Conservation (phyloP, 2,888 invertebrate genomes). For the Lepidocyrtoides sp. region DNA sequence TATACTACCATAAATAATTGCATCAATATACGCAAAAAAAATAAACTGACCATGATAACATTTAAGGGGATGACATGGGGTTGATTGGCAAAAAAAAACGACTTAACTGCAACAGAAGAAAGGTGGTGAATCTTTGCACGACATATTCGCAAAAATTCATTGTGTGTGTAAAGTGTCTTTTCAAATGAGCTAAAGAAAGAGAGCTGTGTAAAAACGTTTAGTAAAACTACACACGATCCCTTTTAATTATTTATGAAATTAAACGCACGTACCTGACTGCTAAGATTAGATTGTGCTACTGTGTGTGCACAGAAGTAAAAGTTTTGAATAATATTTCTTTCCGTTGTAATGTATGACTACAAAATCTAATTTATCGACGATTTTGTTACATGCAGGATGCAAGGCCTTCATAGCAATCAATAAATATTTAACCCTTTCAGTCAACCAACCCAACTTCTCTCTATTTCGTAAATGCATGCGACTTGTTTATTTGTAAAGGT, state of each 20-base stretch:
- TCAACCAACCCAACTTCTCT: neutral
- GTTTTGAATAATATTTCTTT: neutral
- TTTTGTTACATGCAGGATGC: neutral
- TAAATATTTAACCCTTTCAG: too few species aligned
- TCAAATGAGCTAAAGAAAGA: too few species aligned
- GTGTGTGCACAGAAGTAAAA: neutral
- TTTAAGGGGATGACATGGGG: constrained; percentile 1
- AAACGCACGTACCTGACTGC: neutral
- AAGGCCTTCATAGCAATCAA: neutral
- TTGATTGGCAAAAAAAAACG: too few species aligned
- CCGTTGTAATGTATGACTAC: neutral
- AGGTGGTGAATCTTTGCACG: too few species aligned
- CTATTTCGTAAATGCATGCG: neutral
- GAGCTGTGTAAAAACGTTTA: too few species aligned
- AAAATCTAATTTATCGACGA: neutral
- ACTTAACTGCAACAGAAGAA: too few species aligned
- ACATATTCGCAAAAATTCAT: too few species aligned
- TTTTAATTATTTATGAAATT: constrained; percentile 33
- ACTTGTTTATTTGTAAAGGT: constrained; percentile 12
- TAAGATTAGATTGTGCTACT: constrained; percentile 25
- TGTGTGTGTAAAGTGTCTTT: too few species aligned
- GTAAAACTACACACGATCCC: too few species aligned
- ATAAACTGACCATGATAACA: constrained; percentile 67
- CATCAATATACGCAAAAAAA: constrained; percentile 52
- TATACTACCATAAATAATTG: neutral